Conservation (phyloP, 2,113 vertebrate species). For the human region GRCh38 chr19:38549001-38549500, state of each 20-base stretch:
- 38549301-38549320: not conserved
- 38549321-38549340: not conserved
- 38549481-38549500: not conserved
- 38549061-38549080: not conserved
- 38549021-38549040: not conserved
- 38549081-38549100: not conserved
- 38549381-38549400: not conserved
- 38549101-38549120: not conserved
- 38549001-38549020: not conserved
- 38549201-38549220: not conserved
- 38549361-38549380: not conserved
- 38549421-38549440: too few species aligned
- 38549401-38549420: too few species aligned
- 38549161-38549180: not conserved
- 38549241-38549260: not conserved
- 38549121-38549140: too few species aligned
- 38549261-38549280: not conserved
- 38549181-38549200: not conserved
- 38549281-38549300: not conserved
- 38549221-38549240: not conserved
- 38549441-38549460: not conserved
- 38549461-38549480: not conserved
- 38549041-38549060: not conserved
- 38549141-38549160: not conserved
- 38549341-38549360: not conserved